Evolutionary conservation across 2,888 invertebrate genomes (phyloP).

Genomic region (Phengaris alcon): DNA sequence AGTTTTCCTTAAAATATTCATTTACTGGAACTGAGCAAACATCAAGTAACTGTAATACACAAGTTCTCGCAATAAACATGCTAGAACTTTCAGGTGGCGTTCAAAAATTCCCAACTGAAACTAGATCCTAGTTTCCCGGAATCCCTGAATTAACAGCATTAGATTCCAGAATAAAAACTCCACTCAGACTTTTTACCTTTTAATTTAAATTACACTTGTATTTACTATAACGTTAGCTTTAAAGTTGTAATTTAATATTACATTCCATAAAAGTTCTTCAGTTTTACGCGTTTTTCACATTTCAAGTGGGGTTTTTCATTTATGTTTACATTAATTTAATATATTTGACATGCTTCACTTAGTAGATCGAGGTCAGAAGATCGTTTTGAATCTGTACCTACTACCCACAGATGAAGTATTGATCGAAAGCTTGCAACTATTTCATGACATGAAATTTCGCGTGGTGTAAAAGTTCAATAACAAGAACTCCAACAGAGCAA

Average conservation of each 20-base stretch:
- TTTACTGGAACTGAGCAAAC: background rate
- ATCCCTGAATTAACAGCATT: background rate
- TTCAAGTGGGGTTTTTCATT: background rate
- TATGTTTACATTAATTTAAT: background rate
- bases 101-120: conserved; percentile 16
- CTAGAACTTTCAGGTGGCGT: conserved; percentile 14
- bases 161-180: conserved; percentile 10
- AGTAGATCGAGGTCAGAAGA: background rate
- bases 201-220: conserved; percentile 7
- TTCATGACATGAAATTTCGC: too few species aligned
- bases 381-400: background rate
- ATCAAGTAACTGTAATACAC: background rate
- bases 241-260: conserved; percentile 18
- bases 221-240: background rate
- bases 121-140: conserved; percentile 14
- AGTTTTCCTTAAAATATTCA: conserved; percentile 2
- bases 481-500: too few species aligned
- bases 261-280: background rate
- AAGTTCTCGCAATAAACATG: background rate
- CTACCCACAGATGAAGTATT: background rate
- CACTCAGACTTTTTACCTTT: conserved; percentile 12
- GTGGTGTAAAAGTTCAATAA: too few species aligned
- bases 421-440: too few species aligned
- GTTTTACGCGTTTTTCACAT: background rate
- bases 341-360: background rate